Evolutionary conservation across 2,797 vertebrate genomes (phyloP), one percentile per base, ranked within the genome.

Genomic region (Cynopterus sphinx): DNA sequence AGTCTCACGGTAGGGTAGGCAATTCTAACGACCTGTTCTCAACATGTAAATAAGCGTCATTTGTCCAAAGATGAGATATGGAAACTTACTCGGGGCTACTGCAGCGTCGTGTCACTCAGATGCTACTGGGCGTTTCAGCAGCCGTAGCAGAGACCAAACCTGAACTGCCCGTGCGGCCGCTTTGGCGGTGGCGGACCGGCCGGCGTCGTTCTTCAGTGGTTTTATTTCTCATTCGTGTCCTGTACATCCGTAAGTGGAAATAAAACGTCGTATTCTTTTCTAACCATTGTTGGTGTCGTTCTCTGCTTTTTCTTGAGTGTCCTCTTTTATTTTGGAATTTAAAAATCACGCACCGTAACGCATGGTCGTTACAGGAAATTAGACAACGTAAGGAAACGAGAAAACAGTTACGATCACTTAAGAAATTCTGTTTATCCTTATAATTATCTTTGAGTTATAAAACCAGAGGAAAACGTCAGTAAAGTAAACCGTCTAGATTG

Each of bases 231-330:
- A 73, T 95, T 97, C 96, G 95, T 90, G 97, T 96, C 96, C 33
- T 93, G 91, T 98, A 98, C 96, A 95, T 97, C 92, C 88, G 2
- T 87, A 73, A 94, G 96, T 92, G 90, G 97, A 92, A 98, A 98
- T 98, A 98, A 99, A 99, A 98, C 39, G 91, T 96, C 97, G 85
- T 97, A 98, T 85, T 93, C 95, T 97, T 98, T 98, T 98, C 96
- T 98, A 98, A 77, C 79, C n/a, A 0, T 22, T 53, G 59, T 61
- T 79, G 26, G 28, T 92, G 51, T 36, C 71, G 28, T n/a, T 96
- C 86, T 94, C 6, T 24, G n/a, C 36, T 89, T 93, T 31, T 22
- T 88, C 51, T 70, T 33, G 55, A 8, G 1, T 53, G 9, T 19
- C 57, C 71, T n/a, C 71, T 70, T 28, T 49, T 57, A 33, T 61